Base-by-base conservation (phyloP, 2,797 vertebrate genomes). In the Lepilemur septentrionalis region DNA sequence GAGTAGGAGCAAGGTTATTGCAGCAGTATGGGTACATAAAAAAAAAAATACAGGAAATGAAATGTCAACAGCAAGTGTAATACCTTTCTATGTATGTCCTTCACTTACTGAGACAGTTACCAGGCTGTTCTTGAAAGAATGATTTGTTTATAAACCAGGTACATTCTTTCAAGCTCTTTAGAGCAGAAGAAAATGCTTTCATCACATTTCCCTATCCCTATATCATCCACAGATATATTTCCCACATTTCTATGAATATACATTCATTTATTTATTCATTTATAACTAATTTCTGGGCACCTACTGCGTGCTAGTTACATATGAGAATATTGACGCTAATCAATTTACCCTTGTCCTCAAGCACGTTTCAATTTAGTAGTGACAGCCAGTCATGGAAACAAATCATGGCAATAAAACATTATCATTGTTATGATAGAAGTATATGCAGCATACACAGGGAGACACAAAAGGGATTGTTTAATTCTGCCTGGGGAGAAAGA, bases 31-130 rank as follows among this genome's bases (percentile, higher is more conserved):
- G 25, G 67, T 41, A 94, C 67, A 93, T 94, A 95, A 95, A 97
- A 95, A 91, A 93, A 80, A 32, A n/a, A n/a, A n/a, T n/a, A 89
- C 46, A 85, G 72, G 70, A 81, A 88, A 94, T 85, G 84, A 97
- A 97, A 97, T 95, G 72, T 91, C 94, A 82, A 82, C 67, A 94
- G 85, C 20, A 70, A 79, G 50, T 59, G 28, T 88, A 95, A 94
- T 90, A 20, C 28, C 5, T 93, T 96, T 93, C 79, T 93, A 85
- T 95, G 91, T 92, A 93, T 43, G 28, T 38, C 59, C 86, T 96
- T 92, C 88, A 92, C 38, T 95, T 96, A 95, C 63, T 96, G 73
- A 96, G 91, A 96, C 59, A 96, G 91, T 96, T 93, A 95, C 67
- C 20, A 1, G 80, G 72, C 30, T 81, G 72, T 82, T 97, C 84